Evolutionary conservation across 2,113 vertebrate genomes (phyloP).

Genomic region (Megaleporinus macrocephalus): DNA sequence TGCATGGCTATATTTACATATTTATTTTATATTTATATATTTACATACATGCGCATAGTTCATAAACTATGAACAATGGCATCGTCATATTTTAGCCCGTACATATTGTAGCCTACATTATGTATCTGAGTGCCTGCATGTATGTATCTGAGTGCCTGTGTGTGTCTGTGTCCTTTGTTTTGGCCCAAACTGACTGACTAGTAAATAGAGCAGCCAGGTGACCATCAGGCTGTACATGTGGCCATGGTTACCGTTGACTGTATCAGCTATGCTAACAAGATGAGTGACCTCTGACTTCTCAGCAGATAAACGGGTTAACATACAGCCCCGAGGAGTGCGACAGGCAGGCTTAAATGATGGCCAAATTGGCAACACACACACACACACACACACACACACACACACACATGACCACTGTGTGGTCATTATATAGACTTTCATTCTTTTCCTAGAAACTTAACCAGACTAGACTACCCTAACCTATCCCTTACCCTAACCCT

Average conservation of each 20-base stretch:
- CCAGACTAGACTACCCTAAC: no score
- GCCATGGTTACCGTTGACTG: neutral
- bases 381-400: neutral
- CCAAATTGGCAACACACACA: conserved; percentile 10
- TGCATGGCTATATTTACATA: no score
- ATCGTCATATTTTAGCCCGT: neutral
- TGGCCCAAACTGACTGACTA: no score
- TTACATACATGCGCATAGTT: no score
- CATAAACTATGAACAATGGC: no score
- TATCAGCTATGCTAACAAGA: neutral
- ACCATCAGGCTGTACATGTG: neutral
- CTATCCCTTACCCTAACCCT: no score
- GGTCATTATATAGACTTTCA: no score
- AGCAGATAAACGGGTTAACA: neutral
- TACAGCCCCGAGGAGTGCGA: neutral
- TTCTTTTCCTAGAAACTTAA: no score
- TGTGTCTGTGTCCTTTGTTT: neutral
- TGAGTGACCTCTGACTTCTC: conserved; percentile 15
- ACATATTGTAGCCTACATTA: neutral
- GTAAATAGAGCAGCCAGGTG: neutral
- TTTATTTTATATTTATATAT: no score
- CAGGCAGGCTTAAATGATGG: neutral
- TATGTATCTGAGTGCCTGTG: neutral
- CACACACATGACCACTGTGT: no score
- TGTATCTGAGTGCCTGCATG: no score